Evolutionary conservation across 2,113 vertebrate species (phyloP).

Genomic region (Chaetops frenatus): DNA sequence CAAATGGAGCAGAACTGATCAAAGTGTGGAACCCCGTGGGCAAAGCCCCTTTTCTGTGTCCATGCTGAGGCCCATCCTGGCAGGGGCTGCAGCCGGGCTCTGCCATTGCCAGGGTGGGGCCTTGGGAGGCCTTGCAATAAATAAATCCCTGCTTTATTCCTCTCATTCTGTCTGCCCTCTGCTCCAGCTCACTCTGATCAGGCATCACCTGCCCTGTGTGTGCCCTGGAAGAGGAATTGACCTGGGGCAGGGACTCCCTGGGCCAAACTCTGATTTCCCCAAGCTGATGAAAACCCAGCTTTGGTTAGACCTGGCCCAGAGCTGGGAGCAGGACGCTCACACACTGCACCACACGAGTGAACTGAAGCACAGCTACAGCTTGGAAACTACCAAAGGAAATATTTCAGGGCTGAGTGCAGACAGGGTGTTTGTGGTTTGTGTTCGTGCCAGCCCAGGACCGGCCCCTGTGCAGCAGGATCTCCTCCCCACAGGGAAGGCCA

Average conservation of each 20-base stretch:
- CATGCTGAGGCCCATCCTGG: no score
- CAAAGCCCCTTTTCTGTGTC: no score
- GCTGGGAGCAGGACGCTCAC: neutral
- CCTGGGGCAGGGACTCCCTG: neutral
- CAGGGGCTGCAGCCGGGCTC: no score
- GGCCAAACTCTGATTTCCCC: neutral
- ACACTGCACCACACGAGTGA: accelerated
- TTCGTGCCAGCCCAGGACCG: neutral
- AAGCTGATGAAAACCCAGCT: neutral
- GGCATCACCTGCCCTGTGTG: neutral
- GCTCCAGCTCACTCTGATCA: no score
- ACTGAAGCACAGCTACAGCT: neutral
- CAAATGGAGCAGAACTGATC: no score
- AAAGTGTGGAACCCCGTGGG: no score
- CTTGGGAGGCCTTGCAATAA: no score
- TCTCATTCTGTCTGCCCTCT: no score
- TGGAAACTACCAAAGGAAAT: accelerated
- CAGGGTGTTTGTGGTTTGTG: no score
- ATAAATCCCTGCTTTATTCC: no score
- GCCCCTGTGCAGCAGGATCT: neutral
- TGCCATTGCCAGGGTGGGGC: no score
- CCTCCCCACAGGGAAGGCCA: neutral
- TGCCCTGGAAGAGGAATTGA: neutral
- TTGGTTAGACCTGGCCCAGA: neutral
- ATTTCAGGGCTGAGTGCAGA: accelerated